Evolutionary conservation across 2,113 vertebrate genomes (phyloP).

Genomic region (Epinephelus fuscoguttatus): DNA sequence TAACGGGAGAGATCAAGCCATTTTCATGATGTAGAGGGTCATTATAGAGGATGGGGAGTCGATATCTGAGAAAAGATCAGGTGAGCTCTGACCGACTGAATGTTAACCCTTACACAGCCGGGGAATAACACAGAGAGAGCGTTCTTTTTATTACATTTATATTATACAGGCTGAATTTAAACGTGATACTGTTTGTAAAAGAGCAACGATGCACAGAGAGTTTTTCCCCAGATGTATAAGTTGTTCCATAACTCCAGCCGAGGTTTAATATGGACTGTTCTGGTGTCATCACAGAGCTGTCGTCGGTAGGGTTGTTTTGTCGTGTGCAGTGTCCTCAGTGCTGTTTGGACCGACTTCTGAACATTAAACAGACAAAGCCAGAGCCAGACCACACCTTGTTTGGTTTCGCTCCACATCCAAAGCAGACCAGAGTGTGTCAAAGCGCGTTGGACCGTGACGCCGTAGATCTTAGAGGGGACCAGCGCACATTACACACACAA

Average conservation of each 20-base stretch:
- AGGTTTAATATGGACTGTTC: slow-evolving; percentile 10
- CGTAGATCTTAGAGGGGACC: slow-evolving; percentile 71
- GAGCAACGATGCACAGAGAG: background rate
- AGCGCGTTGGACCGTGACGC: slow-evolving; percentile 74
- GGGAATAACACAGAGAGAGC: background rate
- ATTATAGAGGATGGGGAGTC: slow-evolving; percentile 72
- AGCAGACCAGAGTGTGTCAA: slow-evolving; percentile 72
- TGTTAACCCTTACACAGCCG: slow-evolving; percentile 58
- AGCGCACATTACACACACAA: slow-evolving; percentile 52
- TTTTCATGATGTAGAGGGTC: slow-evolving; percentile 77
- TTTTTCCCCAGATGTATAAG: background rate
- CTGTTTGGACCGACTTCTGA: slow-evolving; percentile 56
- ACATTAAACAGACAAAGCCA: slow-evolving; percentile 58
- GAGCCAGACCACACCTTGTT: slow-evolving; percentile 67
- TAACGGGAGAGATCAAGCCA: slow-evolving; percentile 77
- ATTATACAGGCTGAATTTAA: background rate
- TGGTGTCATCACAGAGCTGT: slow-evolving; percentile 38
- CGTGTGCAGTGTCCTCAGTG: slow-evolving; percentile 11
- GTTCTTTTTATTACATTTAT: background rate
- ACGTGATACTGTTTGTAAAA: background rate
- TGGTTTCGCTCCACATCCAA: slow-evolving; percentile 73
- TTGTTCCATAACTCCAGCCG: background rate
- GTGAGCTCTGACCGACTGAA: slow-evolving; percentile 63
- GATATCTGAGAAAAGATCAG: slow-evolving; percentile 69
- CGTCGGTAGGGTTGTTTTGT: slow-evolving; percentile 1